A percentile compares a stretch with the other conserved stretches of the same genome.
Evolutionary conservation across 2,888 invertebrate species (phyloP).

Genomic region (Ectobius pallidus): DNA sequence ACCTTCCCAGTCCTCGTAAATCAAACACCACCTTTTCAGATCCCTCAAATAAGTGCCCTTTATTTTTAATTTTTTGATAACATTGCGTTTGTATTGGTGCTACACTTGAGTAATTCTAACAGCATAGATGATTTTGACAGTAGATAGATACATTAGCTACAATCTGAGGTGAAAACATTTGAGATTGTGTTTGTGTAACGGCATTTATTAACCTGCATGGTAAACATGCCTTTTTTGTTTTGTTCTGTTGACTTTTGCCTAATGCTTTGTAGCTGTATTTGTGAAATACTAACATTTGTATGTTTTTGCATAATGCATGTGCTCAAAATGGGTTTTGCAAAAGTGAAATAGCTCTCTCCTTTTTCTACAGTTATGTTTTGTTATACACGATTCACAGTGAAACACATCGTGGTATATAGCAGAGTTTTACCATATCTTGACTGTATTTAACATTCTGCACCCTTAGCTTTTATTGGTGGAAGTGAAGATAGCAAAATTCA

Average conservation of each 20-base stretch:
- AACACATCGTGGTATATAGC: no score
- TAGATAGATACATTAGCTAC: constrained; percentile 25
- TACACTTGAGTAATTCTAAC: not conserved
- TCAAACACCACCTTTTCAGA: not conserved
- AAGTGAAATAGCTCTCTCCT: no score
- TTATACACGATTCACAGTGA: no score
- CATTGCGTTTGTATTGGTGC: not conserved
- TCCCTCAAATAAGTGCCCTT: no score
- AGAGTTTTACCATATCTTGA: no score
- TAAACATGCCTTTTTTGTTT: not conserved
- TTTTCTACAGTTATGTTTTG: no score
- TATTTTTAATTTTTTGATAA: no score
- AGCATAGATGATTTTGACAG: constrained; percentile 18
- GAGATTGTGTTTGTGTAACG: not conserved
- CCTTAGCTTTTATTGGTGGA: no score
- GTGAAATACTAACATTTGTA: constrained; percentile 8
- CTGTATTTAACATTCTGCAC: no score
- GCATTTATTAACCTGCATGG: constrained; percentile 7
- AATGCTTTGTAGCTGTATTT: not conserved
- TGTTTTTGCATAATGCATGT: no score
- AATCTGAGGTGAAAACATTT: constrained; percentile 18
- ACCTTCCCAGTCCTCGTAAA: not conserved
- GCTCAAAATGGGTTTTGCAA: no score
- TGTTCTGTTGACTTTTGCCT: not conserved
- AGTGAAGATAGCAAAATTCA: no score